Evolutionary conservation across 1,140 invertebrate genomes (phyloP).

Genomic region (Acromyrmex heyeri): DNA sequence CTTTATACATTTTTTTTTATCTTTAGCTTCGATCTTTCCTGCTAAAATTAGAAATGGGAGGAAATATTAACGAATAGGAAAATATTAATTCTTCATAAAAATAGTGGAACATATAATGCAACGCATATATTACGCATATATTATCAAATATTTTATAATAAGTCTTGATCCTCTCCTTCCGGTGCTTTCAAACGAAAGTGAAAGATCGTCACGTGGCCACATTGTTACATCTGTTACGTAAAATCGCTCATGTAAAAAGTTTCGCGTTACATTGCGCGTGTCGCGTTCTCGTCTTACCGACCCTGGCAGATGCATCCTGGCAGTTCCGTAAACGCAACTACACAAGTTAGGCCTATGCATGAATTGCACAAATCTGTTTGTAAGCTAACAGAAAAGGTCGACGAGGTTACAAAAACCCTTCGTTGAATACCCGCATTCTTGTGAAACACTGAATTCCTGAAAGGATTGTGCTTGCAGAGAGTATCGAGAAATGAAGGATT

Average conservation of each 20-base stretch:
- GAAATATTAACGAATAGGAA: background rate
- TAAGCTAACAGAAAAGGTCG: background rate
- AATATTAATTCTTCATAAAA: background rate
- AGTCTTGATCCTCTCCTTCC: conserved; percentile 32
- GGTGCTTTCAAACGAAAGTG: conserved; percentile 9
- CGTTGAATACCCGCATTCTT: background rate
- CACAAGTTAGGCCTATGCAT: conserved; percentile 2
- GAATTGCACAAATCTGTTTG: conserved; percentile 38
- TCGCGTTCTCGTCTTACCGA: conserved; percentile 70
- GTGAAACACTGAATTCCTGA: background rate
- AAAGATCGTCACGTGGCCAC: conserved; percentile 41
- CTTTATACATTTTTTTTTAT: conserved; percentile 3
- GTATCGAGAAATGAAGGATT: background rate
- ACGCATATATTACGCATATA: no score
- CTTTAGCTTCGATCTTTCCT: background rate
- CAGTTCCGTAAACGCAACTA: conserved; percentile 32
- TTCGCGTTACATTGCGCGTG: conserved; percentile 66
- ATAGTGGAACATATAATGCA: background rate
- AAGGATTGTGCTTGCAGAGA: background rate
- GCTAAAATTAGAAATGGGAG: background rate
- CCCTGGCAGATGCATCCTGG: conserved; percentile 60
- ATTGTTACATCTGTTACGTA: conserved; percentile 79
- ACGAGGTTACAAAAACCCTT: background rate
- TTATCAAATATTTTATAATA: background rate
- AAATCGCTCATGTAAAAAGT: conserved; percentile 69